These are phyloP conservation scores for Falcaria lacertinaria DNA, from an alignment of 2,888 invertebrate species.

Conservation along the genomic window DNA sequence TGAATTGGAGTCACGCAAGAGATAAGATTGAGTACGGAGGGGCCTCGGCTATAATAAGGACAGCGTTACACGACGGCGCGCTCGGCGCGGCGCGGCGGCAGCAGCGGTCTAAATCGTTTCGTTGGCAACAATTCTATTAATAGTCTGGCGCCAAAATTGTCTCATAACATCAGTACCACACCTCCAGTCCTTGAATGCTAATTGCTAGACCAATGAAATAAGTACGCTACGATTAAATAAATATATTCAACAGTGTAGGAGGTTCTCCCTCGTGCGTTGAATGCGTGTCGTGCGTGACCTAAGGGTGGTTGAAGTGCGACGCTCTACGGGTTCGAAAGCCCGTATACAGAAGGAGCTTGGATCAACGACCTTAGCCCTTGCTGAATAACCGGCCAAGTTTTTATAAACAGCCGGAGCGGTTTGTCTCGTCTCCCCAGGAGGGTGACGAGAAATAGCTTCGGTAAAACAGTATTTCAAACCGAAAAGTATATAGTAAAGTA, in stretches of 20 bases:
- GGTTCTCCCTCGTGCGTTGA: no score
- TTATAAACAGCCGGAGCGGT: constrained; percentile 33
- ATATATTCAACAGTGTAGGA: no score
- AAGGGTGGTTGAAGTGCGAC: constrained; percentile 48
- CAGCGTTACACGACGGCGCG: no score
- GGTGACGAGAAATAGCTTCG: constrained; percentile 33
- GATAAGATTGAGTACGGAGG: not conserved
- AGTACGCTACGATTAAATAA: not conserved
- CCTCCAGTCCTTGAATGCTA: not conserved
- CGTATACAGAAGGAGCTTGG: constrained; percentile 46
- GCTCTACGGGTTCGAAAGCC: constrained; percentile 56
- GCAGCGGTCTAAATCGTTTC: not conserved
- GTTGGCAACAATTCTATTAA: not conserved
- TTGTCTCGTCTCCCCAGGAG: constrained; percentile 23
- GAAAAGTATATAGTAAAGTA: no score
- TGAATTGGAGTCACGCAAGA: not conserved
- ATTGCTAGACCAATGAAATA: not conserved
- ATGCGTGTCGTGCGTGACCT: constrained; percentile 23
- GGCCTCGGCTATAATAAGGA: constrained; percentile 2
- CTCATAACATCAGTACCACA: not conserved
- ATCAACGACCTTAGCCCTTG: constrained; percentile 70
- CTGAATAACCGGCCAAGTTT: constrained; percentile 52
- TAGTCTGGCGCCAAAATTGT: not conserved
- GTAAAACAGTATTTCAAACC: constrained; percentile 34
- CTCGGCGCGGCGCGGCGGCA: no score